phyloP scores from a whole-genome alignment of 1,140 invertebrate genomes.

The Apis dorsata region DNA sequence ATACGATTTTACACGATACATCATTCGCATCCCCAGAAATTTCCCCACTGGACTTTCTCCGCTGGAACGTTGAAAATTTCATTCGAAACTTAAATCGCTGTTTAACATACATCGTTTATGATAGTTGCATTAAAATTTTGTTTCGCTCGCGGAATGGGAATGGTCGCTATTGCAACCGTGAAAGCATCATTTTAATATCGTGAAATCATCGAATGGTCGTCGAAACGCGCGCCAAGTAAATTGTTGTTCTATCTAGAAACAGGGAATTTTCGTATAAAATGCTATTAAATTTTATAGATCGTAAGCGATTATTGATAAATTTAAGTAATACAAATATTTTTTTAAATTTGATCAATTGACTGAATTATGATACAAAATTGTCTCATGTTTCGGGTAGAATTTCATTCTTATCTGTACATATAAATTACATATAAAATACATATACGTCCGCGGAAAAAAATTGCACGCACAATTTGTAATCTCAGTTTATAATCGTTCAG shows the following conservation, averaged over 20 bases:
- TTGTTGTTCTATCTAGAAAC: neutral
- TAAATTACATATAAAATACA: no score
- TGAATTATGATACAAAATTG: no score
- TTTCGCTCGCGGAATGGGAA: neutral
- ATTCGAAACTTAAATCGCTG: neutral
- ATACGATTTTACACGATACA: neutral
- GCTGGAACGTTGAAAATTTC: neutral
- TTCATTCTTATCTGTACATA: no score
- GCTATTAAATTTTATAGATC: no score
- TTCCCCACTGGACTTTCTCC: neutral
- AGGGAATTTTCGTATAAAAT: no score
- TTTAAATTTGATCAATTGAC: no score
- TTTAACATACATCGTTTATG: neutral
- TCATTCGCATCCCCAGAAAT: neutral
- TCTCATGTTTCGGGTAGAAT: no score
- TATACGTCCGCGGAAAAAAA: no score
- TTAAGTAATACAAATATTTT: no score
- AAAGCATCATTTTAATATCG: neutral
- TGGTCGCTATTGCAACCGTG: neutral
- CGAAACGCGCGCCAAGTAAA: neutral
- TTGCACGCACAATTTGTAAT: no score
- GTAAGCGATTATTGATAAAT: no score
- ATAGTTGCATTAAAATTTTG: neutral
- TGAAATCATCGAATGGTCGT: slow-evolving; percentile 6
- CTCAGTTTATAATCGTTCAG: no score